These are phyloP conservation scores for Origma solitaria DNA, from an alignment of 2,113 vertebrate genomes.

Conservation along the genomic window DNA sequence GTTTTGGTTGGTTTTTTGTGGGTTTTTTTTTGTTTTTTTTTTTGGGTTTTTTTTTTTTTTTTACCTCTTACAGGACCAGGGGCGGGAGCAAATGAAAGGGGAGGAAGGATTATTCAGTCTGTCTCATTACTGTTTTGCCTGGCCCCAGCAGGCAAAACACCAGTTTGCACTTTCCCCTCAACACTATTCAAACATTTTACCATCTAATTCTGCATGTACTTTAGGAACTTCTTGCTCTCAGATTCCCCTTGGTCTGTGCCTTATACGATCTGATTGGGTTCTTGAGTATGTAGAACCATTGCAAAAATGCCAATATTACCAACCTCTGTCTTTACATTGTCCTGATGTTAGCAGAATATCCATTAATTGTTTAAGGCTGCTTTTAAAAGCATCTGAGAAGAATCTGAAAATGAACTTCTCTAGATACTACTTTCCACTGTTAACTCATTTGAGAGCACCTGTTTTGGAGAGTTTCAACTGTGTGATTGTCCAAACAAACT, in stretches of 20 bases:
- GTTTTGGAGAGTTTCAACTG: neutral
- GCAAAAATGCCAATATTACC: neutral
- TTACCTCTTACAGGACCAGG: fast-evolving
- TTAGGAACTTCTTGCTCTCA: neutral
- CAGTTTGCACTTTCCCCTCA: neutral
- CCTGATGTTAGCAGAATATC: neutral
- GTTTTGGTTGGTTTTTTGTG: too few species aligned
- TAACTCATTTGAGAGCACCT: neutral
- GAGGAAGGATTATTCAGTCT: neutral
- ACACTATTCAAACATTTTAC: neutral
- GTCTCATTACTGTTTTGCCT: neutral
- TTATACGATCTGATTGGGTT: neutral
- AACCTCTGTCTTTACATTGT: neutral
- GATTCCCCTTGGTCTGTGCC: neutral
- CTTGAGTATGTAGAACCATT: neutral
- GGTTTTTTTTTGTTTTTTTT: neutral
- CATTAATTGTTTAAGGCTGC: neutral
- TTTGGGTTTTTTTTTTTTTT: neutral
- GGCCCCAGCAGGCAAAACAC: neutral
- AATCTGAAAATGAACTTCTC: neutral
- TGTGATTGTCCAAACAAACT: neutral
- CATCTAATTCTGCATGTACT: neutral
- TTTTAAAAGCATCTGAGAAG: neutral
- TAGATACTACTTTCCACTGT: neutral
- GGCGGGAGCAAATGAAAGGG: neutral